A percentile compares a stretch with the other conserved stretches of the same genome.
Conservation (phyloP, 2,113 vertebrate species). For the Orientallactaga bullata region DNA sequence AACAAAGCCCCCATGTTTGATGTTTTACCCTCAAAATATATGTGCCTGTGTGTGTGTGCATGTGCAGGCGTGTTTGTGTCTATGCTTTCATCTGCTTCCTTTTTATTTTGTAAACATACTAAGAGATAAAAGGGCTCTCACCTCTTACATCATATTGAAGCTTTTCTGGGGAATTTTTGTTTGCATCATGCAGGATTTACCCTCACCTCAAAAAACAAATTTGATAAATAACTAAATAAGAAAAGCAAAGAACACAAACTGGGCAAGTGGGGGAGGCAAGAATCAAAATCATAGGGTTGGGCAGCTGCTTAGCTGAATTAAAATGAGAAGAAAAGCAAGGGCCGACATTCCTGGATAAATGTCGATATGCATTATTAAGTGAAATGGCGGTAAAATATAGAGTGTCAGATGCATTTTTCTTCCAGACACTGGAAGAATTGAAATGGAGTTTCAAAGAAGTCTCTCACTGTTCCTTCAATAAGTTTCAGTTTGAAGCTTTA, state of each 20-base stretch:
- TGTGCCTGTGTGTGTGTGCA: background rate
- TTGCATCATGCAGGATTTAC: background rate
- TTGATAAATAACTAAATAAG: conserved; percentile 38
- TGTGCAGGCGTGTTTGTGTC: background rate
- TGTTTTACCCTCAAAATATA: background rate
- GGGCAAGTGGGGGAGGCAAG: background rate
- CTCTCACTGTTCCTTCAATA: conserved; percentile 59
- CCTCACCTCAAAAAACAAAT: conserved; percentile 13
- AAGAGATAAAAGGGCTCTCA: background rate
- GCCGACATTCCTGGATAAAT: conserved; percentile 72
- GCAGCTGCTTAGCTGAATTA: conserved; percentile 55
- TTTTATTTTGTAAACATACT: background rate
- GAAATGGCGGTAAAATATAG: conserved; percentile 80
- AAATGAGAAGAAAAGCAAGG: conserved; percentile 65
- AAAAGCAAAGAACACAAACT: background rate
- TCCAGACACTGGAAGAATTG: conserved; percentile 70
- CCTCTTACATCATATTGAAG: background rate
- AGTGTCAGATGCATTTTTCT: conserved; percentile 81
- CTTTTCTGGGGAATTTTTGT: background rate
- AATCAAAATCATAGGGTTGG: conserved; percentile 23
- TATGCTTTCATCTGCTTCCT: background rate
- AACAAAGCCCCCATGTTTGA: background rate
- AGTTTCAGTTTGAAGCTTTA: conserved; percentile 80
- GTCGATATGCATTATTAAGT: conserved; percentile 85
- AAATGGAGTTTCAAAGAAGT: conserved; percentile 79